Percentiles rank a stretch among this genome's conserved stretches.
phyloP scores from a whole-genome alignment of 2,888 invertebrate species.

The Phlogophora meticulosa region DNA sequence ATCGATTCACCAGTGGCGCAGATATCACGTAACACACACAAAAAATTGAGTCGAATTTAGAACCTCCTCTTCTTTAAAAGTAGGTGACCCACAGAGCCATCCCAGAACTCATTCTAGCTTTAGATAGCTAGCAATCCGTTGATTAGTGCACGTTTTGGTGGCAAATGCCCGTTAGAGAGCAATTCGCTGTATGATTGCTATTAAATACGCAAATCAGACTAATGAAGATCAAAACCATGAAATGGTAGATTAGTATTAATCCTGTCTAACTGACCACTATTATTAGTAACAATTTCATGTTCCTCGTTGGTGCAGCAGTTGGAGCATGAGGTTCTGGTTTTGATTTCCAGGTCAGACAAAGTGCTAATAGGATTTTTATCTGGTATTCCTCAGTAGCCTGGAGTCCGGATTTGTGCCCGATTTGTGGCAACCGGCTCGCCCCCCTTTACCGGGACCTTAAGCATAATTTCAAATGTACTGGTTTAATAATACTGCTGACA shows the following conservation, averaged over 20 bases:
- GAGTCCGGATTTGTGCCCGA: no score
- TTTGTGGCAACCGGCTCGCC: no score
- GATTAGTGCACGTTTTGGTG: not conserved
- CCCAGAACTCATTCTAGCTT: not conserved
- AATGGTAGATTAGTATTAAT: not conserved
- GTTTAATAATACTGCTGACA: not conserved
- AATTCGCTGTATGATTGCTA: not conserved
- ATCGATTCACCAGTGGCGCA: no score
- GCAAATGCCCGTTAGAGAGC: not conserved
- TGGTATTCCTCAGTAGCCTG: no score
- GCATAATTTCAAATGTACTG: not conserved
- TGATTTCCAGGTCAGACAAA: no score
- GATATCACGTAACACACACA: no score
- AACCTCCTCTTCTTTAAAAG: not conserved
- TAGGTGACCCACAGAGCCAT: slow-evolving; percentile 3
- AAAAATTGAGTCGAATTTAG: not conserved
- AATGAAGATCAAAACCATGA: not conserved
- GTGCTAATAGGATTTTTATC: no score
- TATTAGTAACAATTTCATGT: no score
- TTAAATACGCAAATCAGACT: not conserved
- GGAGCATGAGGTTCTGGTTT: no score
- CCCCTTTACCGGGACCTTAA: no score
- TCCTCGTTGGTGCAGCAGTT: no score
- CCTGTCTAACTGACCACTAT: not conserved
- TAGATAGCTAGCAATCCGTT: not conserved